Conservation (phyloP, 2,113 vertebrate species). For the Pandion haliaetus region DNA sequence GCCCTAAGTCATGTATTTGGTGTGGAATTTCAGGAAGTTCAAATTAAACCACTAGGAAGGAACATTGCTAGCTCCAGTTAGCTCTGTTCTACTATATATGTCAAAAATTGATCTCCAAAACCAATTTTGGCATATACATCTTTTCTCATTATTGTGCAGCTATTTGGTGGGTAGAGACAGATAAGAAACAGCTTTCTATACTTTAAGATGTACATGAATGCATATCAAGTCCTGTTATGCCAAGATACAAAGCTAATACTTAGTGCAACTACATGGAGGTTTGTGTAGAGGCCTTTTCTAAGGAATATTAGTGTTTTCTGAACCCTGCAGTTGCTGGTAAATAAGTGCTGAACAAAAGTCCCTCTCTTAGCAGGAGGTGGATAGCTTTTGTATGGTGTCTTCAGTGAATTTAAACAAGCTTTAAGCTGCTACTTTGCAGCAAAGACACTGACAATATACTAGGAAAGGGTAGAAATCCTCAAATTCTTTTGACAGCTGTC, state of each 20-base stretch:
- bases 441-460: not conserved
- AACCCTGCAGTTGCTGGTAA: not conserved
- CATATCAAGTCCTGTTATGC: not conserved
- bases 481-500: not conserved
- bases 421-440: not conserved
- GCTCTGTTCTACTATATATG: not conserved
- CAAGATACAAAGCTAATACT: not conserved
- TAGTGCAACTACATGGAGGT: not conserved
- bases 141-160: not conserved
- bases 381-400: not conserved
- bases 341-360: not conserved
- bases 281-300: not conserved
- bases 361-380: not conserved
- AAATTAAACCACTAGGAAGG: not conserved
- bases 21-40: not conserved
- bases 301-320: not conserved
- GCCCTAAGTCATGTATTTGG: not conserved
- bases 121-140: not conserved
- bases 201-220: not conserved
- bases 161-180: not conserved
- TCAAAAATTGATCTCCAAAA: not conserved
- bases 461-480: not conserved
- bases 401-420: not conserved
- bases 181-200: not conserved
- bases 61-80: not conserved